phyloP scores from a whole-genome alignment of 23 tunicate genomes.

The Botrylloides violaceus region DNA sequence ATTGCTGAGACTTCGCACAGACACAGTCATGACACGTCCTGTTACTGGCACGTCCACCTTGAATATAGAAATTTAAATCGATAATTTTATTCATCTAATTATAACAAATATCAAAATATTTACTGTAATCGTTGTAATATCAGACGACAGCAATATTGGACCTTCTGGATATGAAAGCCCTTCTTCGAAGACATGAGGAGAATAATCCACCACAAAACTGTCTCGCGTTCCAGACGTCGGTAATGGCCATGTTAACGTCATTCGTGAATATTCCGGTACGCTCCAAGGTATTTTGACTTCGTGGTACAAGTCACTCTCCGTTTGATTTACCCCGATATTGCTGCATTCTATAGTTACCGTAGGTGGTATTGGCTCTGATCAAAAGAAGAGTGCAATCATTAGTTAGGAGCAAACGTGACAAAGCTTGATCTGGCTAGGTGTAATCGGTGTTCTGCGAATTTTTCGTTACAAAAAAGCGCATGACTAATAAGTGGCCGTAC shows the following conservation, averaged over 20 bases:
- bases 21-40: slow-evolving; percentile 34
- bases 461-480: too few relatives aligned
- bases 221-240: slow-evolving; percentile 72
- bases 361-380: slow-evolving; percentile 19
- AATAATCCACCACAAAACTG: slow-evolving; percentile 68
- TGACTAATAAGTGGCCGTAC: too few relatives aligned
- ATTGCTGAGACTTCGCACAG: slow-evolving; percentile 27
- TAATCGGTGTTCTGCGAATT: too few relatives aligned
- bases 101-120: slow-evolving; percentile 3
- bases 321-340: neutral
- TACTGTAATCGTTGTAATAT: slow-evolving; percentile 20
- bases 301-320: neutral
- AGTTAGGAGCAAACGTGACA: neutral
- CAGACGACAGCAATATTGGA: slow-evolving; percentile 14
- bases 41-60: slow-evolving; percentile 52
- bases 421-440: neutral
- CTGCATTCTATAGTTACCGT: neutral
- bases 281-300: slow-evolving; percentile 5
- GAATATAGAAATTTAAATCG: neutral
- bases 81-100: neutral
- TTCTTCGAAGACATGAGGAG: slow-evolving; percentile 60
- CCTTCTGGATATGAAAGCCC: slow-evolving; percentile 6
- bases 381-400: too few relatives aligned
- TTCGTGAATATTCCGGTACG: slow-evolving; percentile 8
- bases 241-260: slow-evolving; percentile 34